A percentile compares a stretch with the other conserved stretches of the same genome.
phyloP scores from a whole-genome alignment of 2,888 invertebrate genomes.

The Cantharis lateralis region DNA sequence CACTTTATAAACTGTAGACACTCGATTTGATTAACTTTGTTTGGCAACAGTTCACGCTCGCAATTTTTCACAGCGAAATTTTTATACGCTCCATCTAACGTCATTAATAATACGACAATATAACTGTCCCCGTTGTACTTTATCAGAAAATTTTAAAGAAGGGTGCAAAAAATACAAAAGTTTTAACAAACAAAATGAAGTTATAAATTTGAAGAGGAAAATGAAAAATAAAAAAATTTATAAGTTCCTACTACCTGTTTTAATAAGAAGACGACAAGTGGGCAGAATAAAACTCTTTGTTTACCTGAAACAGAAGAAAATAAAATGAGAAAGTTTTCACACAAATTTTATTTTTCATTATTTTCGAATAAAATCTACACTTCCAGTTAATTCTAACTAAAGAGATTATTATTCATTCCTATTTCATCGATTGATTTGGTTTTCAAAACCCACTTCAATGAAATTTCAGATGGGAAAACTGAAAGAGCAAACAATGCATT shows the following conservation, averaged over 20 bases:
- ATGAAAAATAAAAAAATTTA: conserved; percentile 4
- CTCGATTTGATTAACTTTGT: conserved; percentile 34
- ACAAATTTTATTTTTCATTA: not conserved
- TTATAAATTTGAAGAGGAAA: conserved; percentile 13
- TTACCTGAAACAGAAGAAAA: not conserved
- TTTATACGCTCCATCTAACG: conserved; percentile 27
- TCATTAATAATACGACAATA: conserved; percentile 30
- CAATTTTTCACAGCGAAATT: conserved; percentile 30
- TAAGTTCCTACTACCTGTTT: not conserved
- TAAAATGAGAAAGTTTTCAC: not conserved
- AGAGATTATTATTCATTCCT: not conserved
- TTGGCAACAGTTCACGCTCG: conserved; percentile 23
- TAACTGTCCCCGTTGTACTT: conserved; percentile 23
- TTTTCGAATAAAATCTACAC: not conserved
- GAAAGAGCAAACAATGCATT: not conserved
- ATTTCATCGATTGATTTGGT: not conserved
- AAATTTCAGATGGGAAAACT: not conserved
- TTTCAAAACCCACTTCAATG: not conserved
- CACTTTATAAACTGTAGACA: conserved; percentile 31
- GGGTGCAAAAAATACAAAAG: conserved; percentile 17
- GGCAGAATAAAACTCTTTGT: not conserved
- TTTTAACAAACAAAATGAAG: conserved; percentile 13
- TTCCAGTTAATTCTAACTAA: not conserved
- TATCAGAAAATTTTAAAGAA: conserved; percentile 11
- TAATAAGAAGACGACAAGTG: not conserved